Evolutionary conservation across 1,140 invertebrate genomes (phyloP).

Genomic region (Rhyacophila brunnea): DNA sequence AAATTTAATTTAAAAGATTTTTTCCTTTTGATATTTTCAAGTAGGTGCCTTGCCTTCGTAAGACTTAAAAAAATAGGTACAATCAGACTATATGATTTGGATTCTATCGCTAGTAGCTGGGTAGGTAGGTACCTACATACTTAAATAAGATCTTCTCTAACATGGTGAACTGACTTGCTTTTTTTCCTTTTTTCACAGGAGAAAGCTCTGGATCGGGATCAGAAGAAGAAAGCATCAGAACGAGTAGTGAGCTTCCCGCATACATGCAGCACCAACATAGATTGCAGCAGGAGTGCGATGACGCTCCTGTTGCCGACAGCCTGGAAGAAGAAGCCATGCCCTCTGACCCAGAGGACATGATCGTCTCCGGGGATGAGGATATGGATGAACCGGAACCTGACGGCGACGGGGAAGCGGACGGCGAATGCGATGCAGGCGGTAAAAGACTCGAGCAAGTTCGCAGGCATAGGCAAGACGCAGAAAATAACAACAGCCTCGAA

Average conservation of each 20-base stretch:
- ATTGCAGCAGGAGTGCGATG: constrained; percentile 24
- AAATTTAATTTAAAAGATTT: too few species aligned
- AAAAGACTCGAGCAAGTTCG: constrained; percentile 62
- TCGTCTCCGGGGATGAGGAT: constrained; percentile 60
- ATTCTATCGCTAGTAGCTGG: too few species aligned
- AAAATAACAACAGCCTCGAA: constrained; percentile 71
- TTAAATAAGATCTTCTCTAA: too few species aligned
- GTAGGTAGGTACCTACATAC: too few species aligned
- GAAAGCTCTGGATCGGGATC: constrained; percentile 57
- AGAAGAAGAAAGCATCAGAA: constrained; percentile 52
- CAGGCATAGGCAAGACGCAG: constrained; percentile 70
- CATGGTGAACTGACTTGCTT: too few species aligned
- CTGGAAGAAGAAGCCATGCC: constrained; percentile 61
- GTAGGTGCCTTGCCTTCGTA: too few species aligned
- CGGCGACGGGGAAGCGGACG: constrained; percentile 45
- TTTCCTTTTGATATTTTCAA: too few species aligned
- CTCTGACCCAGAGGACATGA: constrained; percentile 63
- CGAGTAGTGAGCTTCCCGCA: constrained; percentile 19
- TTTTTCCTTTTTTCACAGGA: constrained; percentile 53
- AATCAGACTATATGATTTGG: too few species aligned
- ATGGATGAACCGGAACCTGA: constrained; percentile 52
- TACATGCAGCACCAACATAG: constrained; percentile 29
- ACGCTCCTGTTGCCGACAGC: constrained; percentile 8
- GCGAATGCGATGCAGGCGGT: constrained; percentile 40
- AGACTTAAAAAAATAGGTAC: too few species aligned